A percentile compares a stretch with the other conserved stretches of the same genome.
Conservation (phyloP, 2,888 invertebrate genomes). For the Resseliella maxima region DNA sequence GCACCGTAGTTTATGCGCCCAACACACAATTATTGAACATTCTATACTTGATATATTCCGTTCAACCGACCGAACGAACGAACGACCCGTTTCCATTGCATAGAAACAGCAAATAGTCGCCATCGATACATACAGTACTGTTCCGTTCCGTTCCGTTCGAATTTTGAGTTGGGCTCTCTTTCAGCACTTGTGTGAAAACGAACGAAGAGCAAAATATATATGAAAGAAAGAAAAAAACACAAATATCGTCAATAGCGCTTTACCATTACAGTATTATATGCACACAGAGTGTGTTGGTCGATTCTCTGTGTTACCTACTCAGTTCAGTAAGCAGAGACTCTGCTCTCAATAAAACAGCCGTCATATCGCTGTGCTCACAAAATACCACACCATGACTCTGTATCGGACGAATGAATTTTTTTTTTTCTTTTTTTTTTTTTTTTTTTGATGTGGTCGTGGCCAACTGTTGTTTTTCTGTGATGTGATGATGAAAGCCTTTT, state of each 20-base stretch:
- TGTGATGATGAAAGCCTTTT: constrained; percentile 54
- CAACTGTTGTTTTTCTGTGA: constrained; percentile 53
- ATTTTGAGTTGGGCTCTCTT: not conserved
- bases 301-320: constrained; percentile 51
- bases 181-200: constrained; percentile 39
- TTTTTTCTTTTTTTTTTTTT: not conserved
- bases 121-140: constrained; percentile 38
- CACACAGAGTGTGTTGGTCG: constrained; percentile 41
- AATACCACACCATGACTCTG: constrained; percentile 45
- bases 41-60: not conserved
- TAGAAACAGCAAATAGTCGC: constrained; percentile 45
- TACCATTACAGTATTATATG: constrained; percentile 2
- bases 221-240: too few relatives aligned
- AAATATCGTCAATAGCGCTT: not conserved
- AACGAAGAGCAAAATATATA: too few relatives aligned
- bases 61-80: constrained; percentile 12
- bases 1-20: constrained; percentile 49
- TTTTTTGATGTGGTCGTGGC: constrained; percentile 54
- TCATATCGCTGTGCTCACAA: constrained; percentile 37
- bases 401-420: constrained; percentile 17
- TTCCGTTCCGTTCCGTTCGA: not conserved
- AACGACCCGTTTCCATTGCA: constrained; percentile 55
- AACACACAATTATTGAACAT: constrained; percentile 38
- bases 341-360: constrained; percentile 55
- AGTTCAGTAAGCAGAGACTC: constrained; percentile 44